These are phyloP conservation scores for Danio tinwini DNA, from an alignment of 2,797 vertebrate genomes.

Conservation along the genomic window DNA sequence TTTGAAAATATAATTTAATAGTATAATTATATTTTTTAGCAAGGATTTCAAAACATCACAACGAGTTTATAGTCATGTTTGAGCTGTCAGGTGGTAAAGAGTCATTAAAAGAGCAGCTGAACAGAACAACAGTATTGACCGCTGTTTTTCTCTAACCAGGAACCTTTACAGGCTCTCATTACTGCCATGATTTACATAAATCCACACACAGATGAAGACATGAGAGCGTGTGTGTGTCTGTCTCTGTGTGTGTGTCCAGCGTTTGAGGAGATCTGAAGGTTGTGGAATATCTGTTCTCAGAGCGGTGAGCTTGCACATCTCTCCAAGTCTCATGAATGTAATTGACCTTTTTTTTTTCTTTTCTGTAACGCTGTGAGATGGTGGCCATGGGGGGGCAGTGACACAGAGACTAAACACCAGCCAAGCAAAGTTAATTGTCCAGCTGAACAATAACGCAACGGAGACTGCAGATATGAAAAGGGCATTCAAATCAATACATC, in stretches of 20 bases:
- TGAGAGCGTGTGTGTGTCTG: background rate
- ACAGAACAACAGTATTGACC: conserved; percentile 1
- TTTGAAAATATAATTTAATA: too few species aligned
- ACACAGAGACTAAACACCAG: conserved; percentile 80
- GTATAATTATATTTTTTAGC: background rate
- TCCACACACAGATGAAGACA: conserved; percentile 8
- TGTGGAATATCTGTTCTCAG: conserved; percentile 88
- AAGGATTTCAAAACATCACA: background rate
- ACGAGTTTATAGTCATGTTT: background rate
- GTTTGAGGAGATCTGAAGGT: conserved; percentile 91
- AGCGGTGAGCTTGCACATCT: conserved; percentile 85
- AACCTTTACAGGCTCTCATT: conserved; percentile 18
- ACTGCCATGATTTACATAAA: conserved; percentile 26
- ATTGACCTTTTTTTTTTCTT: conserved; percentile 91
- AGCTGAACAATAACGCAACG: conserved; percentile 87
- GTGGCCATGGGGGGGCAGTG: conserved; percentile 71
- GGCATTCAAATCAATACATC: conserved; percentile 95
- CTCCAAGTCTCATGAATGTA: conserved; percentile 93
- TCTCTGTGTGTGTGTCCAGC: conserved; percentile 57
- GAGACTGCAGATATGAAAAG: conserved; percentile 94
- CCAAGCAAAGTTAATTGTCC: conserved; percentile 92
- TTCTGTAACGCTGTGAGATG: conserved; percentile 86
- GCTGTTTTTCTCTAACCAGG: background rate
- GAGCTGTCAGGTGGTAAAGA: conserved; percentile 8
- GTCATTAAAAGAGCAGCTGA: conserved; percentile 8